Evolutionary conservation across 2,113 vertebrate genomes (phyloP), one percentile per base, ranked within the genome.

Genomic region (Corythornis vintsioides): DNA sequence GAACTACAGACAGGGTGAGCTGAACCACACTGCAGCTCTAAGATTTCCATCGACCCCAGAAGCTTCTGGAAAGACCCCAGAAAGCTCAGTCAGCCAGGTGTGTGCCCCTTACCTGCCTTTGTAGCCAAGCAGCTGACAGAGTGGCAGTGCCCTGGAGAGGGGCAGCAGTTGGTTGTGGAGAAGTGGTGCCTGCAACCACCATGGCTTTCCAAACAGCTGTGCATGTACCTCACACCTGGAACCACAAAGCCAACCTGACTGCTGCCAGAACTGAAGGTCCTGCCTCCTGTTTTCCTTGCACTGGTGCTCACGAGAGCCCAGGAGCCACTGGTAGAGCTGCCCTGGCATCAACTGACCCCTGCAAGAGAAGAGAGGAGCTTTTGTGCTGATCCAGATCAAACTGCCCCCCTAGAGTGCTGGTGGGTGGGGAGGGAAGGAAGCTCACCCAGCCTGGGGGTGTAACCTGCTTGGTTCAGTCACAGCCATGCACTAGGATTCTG

Each of bases 371-470:
- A 2, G 7, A 69, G 7, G 0, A 5, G 33, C 71, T 60, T 21
- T 73, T 10, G 55, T 57, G 38, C 72, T 67, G 47, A 87, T 9
- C 8, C 40, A 91, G 43, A 10, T 38, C 38, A 38, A 38, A 38
- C 38, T 38, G 10, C 38, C 38, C 38, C 38, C 38, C 38, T 38
- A 38, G 38, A 38, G 38, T 6, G 20, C 31, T 71, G 31, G 20
- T 29, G 45, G 3, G 4, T 1, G 2, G 4, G 7, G 50, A 76
- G 24, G 19, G 33, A 63, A 71, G 38, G 18, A 76, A 35, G 60
- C 11, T 66, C 47, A 35, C 15, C 31, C 1, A 6, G 38, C 21
- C 61, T 3, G 3, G 13, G 11, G 13, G 69, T 4, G 7, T 0
- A 0, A 59, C 52, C 43, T 25, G 7, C 73, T 59, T 28, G 15